Percentiles rank a stretch among this genome's conserved stretches.
Evolutionary conservation across 2,113 vertebrate species (phyloP).

Genomic region (Empidonax alnorum): DNA sequence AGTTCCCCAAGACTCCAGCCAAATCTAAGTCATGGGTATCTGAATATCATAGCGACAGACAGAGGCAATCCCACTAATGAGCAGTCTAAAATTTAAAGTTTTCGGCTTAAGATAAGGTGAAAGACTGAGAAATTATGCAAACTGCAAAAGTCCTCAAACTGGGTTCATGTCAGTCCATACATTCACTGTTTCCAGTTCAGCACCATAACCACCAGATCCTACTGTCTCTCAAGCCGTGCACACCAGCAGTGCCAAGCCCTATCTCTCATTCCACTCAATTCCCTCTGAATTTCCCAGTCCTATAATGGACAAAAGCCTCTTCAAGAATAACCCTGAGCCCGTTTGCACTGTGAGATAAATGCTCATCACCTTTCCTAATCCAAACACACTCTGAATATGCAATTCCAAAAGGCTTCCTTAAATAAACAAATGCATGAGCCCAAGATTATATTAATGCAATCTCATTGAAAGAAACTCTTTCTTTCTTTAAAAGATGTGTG

Average conservation of each 20-base stretch:
- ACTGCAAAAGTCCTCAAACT: neutral
- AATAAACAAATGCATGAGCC: neutral
- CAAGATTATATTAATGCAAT: neutral
- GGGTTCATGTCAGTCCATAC: neutral
- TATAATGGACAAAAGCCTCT: neutral
- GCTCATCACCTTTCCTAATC: neutral
- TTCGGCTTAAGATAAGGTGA: neutral
- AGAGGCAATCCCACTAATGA: neutral
- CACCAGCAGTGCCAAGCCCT: neutral
- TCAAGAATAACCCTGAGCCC: neutral
- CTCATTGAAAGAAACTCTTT: neutral
- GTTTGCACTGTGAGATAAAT: neutral
- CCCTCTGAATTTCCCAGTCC: neutral
- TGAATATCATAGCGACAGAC: neutral
- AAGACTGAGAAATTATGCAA: neutral
- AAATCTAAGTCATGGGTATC: neutral
- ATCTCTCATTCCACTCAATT: fast-evolving
- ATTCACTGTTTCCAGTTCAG: neutral
- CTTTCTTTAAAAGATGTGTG: neutral
- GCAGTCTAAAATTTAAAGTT: neutral
- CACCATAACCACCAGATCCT: neutral
- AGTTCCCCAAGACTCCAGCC: neutral
- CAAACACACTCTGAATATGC: neutral
- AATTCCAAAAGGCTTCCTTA: neutral
- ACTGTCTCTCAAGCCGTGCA: neutral